Conservation (phyloP, 2,113 vertebrate species). For the Elanoides forficatus region DNA sequence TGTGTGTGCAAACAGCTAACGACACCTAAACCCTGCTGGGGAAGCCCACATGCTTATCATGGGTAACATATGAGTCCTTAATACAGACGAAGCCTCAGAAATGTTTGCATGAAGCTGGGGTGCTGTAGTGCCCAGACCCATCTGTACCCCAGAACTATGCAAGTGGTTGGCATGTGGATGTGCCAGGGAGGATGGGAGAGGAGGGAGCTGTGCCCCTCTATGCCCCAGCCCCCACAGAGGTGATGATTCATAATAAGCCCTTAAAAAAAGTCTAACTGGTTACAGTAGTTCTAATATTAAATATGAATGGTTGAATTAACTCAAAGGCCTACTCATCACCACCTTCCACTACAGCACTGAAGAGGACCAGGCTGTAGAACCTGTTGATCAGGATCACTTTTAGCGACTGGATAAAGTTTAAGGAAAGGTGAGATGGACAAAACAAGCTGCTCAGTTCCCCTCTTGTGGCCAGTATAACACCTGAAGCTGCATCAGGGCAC, state of each 20-base stretch:
- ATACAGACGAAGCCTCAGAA: not conserved
- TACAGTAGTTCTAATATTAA: not conserved
- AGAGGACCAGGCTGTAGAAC: not conserved
- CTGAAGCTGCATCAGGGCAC: not conserved
- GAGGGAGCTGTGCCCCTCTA: not conserved
- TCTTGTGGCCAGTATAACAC: not conserved
- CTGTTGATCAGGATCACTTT: not conserved
- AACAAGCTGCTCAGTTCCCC: not conserved
- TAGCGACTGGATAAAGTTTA: not conserved
- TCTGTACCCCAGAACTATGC: not conserved
- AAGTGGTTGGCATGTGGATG: not conserved
- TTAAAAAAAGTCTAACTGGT: not conserved
- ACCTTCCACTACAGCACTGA: not conserved
- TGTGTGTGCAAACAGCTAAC: not conserved
- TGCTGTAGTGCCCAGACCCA: not conserved
- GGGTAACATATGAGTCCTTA: not conserved
- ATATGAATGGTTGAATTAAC: not conserved
- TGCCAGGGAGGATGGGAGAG: not conserved
- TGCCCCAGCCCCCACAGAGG: not conserved
- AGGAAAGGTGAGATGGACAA: not conserved
- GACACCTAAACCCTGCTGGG: not conserved
- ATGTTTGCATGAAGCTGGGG: not conserved
- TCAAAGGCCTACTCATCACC: not conserved
- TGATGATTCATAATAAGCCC: not conserved
- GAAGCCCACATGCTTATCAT: not conserved